A percentile compares a stretch with the other conserved stretches of the same genome.
phyloP scores from a whole-genome alignment of 2,797 vertebrate species.

The Graptemys geographica region DNA sequence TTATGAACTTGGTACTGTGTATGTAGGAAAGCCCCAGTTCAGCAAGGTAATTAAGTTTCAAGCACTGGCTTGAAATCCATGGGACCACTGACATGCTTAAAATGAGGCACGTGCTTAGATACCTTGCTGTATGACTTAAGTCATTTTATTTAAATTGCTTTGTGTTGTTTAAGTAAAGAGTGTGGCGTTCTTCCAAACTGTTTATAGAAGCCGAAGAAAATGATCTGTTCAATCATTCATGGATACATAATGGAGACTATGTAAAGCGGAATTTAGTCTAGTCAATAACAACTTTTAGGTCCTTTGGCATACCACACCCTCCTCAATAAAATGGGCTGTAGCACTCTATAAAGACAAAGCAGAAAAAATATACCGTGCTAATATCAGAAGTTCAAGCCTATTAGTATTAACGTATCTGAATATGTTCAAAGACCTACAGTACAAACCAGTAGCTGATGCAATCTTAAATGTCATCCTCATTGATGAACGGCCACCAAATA shows the following conservation, averaged over 20 bases:
- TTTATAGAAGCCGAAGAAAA: background rate
- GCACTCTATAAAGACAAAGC: background rate
- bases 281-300: background rate
- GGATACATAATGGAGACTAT: background rate
- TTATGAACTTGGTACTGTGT: rapidly evolving
- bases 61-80: background rate
- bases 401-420: rapidly evolving
- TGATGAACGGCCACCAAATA: background rate
- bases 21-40: background rate
- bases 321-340: background rate
- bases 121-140: background rate
- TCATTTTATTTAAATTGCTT: background rate
- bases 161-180: background rate
- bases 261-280: background rate
- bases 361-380: background rate
- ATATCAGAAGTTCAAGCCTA: background rate
- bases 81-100: background rate
- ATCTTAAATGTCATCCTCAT: background rate
- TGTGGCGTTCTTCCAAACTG: background rate
- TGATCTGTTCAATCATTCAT: rapidly evolving
- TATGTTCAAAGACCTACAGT: background rate
- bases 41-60: background rate
- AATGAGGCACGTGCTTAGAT: background rate
- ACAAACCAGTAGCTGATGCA: background rate
- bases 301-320: background rate